Percentiles rank a stretch among this genome's conserved stretches.
phyloP scores from a whole-genome alignment of 2,888 invertebrate species.

The Cetonia aurata region DNA sequence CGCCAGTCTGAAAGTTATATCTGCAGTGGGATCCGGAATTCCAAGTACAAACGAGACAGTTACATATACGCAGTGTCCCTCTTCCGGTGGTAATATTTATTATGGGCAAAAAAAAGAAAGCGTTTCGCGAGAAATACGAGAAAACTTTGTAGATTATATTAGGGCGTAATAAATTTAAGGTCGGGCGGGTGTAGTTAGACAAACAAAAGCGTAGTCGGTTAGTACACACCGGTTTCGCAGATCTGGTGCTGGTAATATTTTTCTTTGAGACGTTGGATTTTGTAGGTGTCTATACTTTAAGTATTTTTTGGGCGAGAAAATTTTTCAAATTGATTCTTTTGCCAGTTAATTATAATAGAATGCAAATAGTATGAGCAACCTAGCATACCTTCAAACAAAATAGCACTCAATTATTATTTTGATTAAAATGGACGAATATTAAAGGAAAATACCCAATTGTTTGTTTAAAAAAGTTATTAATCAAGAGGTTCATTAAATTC shows the following conservation, averaged over 20 bases:
- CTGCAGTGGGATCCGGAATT: slow-evolving; percentile 20
- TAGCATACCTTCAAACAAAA: no score
- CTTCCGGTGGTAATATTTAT: slow-evolving; percentile 31
- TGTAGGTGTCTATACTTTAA: no score
- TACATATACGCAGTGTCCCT: slow-evolving; percentile 3
- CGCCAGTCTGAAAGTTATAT: slow-evolving; percentile 17
- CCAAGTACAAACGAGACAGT: slow-evolving; percentile 27
- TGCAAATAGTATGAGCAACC: no score
- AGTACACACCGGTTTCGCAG: slow-evolving; percentile 7
- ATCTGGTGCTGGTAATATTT: slow-evolving; percentile 3
- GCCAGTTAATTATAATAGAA: no score
- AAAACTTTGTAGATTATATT: slow-evolving; percentile 38
- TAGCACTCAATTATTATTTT: no score
- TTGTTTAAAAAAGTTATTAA: no score
- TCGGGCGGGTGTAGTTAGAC: slow-evolving; percentile 6
- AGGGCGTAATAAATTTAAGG: slow-evolving; percentile 27
- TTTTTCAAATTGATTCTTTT: no score
- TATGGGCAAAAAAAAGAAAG: slow-evolving; percentile 14
- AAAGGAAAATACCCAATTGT: no score
- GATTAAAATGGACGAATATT: no score
- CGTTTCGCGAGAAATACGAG: slow-evolving; percentile 28
- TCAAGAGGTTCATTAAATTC: no score
- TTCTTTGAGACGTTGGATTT: background rate
- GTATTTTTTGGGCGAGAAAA: no score
- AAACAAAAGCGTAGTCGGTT: background rate